These are phyloP conservation scores for Pteronura brasiliensis DNA, from an alignment of 2,113 vertebrate genomes.

Conservation along the genomic window DNA sequence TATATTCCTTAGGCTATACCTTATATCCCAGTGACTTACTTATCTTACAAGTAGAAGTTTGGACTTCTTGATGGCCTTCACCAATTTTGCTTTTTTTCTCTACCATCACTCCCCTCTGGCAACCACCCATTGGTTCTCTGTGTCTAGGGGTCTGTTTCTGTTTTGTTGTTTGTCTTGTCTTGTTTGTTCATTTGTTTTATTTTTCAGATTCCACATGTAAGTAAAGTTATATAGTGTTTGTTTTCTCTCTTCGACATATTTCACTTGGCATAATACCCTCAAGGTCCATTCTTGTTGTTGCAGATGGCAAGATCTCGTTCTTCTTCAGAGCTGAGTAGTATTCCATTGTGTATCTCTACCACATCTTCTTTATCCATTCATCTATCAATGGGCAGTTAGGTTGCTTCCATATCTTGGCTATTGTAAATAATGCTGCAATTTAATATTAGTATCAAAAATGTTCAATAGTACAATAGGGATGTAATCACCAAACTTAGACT, in stretches of 20 bases:
- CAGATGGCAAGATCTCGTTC: neutral
- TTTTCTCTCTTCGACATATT: neutral
- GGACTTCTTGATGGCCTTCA: neutral
- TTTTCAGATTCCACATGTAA: neutral
- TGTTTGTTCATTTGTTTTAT: neutral
- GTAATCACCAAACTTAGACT: neutral
- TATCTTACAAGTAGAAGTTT: neutral
- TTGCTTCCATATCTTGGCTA: neutral
- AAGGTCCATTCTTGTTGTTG: neutral
- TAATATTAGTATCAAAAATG: neutral
- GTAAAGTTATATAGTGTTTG: neutral
- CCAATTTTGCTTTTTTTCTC: neutral
- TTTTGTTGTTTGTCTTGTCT: neutral
- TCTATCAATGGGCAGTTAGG: neutral
- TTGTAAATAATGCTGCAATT: neutral
- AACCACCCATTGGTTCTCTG: neutral
- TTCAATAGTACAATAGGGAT: neutral
- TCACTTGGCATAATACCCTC: neutral
- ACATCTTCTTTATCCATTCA: neutral
- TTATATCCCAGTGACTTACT: neutral
- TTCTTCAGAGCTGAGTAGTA: neutral
- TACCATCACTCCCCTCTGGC: neutral
- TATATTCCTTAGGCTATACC: neutral
- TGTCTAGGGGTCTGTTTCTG: neutral
- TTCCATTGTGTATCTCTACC: neutral